These are phyloP conservation scores for Bubalus kerabau DNA, from an alignment of 2,113 vertebrate genomes.

Conservation along the genomic window DNA sequence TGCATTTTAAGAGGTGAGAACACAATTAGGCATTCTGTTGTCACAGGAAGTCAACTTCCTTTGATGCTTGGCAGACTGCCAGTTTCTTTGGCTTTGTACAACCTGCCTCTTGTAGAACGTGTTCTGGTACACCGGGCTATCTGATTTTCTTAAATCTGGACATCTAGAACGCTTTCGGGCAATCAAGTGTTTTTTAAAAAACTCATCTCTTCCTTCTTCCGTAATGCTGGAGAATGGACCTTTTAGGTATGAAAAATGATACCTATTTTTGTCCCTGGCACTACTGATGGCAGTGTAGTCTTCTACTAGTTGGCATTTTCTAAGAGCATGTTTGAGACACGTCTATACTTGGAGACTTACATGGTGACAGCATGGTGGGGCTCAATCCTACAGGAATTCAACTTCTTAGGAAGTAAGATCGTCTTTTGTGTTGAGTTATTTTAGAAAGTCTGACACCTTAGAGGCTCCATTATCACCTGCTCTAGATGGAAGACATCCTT, in stretches of 20 bases:
- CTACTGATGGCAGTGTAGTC: neutral
- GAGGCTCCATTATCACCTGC: neutral
- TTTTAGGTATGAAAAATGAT: neutral
- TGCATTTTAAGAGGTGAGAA: neutral
- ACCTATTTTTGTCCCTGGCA: neutral
- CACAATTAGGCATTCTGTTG: constrained; percentile 25
- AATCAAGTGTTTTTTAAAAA: neutral
- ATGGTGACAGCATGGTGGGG: neutral
- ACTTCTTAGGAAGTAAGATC: neutral
- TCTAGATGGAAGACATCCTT: neutral
- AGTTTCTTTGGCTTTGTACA: neutral
- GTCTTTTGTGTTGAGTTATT: neutral
- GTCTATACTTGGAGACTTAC: neutral
- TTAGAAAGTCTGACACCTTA: neutral
- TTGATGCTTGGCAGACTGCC: neutral
- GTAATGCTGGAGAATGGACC: neutral
- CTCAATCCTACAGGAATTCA: neutral
- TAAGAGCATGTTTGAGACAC: neutral
- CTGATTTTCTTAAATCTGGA: neutral
- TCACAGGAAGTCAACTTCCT: neutral
- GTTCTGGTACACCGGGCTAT: neutral
- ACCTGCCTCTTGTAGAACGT: neutral
- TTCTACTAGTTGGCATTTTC: neutral
- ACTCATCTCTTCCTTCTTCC: neutral
- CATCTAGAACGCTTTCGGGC: neutral